Base-by-base conservation (phyloP, 2,113 vertebrate genomes). In the Osmerus mordax region DNA sequence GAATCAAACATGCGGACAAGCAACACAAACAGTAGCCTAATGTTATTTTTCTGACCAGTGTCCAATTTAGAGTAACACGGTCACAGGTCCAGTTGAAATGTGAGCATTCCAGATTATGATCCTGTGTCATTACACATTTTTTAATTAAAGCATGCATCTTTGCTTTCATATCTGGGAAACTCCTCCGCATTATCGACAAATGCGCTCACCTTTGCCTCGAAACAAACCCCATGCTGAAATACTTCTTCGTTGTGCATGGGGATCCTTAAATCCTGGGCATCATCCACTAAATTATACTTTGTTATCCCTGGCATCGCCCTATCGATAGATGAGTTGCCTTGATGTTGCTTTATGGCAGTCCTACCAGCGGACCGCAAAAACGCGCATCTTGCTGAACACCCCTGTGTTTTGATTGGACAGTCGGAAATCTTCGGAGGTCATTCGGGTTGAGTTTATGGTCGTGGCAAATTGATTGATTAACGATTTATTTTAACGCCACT, bases 231-330 rank as follows among this genome's bases (percentile, higher is more conserved):
- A 85, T 96, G 94, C 86, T 96, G 94, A 76, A 97, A 97, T 75
- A 94, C 95, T 87, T 96, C 96, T 70, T 98, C 96, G 92, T 95
- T 96, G 91, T 98, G 95, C 90, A 96, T 89, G 23, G 95, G 96
- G 87, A 95, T 92, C 87, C 95, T 93, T 84, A 95, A 87, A 83
- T 98, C 96, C 82, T 95, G 92, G 77, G 91, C 87, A 76, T 98
- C 96, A 69, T 98, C 96, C 81, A 97, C 96, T 84, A 97, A 90
- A 92, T 95, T 97, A 86, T 98, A 98, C 88, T 95, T 96, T 82
- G 93, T 95, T 83, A 95, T 94, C 75, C 94, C 94, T 79, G 95
- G 96, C 95, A 97, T 97, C 89, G 88, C 91, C 88, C 75, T 64
- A 28, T 21, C 6, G 61, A 51, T 28, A 3, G 51, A 75, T 9